Evolutionary conservation across 2,113 vertebrate genomes (phyloP).

Genomic region (Sander vitreus): DNA sequence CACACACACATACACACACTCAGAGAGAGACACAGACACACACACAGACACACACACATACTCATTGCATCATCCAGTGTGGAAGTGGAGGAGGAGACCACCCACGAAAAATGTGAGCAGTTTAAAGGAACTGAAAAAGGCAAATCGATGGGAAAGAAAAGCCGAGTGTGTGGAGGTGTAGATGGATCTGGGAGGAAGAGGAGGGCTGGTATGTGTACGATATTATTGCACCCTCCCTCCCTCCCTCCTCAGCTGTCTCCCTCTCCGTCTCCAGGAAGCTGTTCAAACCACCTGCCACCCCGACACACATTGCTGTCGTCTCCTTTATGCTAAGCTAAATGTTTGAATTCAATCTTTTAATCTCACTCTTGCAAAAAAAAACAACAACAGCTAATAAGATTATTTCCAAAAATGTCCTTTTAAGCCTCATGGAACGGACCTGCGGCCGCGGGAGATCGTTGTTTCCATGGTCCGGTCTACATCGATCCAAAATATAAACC

Average conservation of each 20-base stretch:
- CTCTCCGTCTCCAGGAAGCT: constrained; percentile 39
- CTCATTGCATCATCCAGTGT: constrained; percentile 26
- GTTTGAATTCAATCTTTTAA: too few species aligned
- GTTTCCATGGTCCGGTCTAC: too few species aligned
- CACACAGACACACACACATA: constrained; percentile 29
- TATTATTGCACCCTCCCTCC: constrained; percentile 3
- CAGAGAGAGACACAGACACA: not conserved
- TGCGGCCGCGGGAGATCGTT: too few species aligned
- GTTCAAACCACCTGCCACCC: constrained; percentile 53
- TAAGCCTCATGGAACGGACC: too few species aligned
- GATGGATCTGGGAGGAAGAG: not conserved
- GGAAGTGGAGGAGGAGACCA: constrained; percentile 29
- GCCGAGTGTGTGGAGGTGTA: constrained; percentile 16
- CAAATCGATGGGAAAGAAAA: constrained; percentile 33
- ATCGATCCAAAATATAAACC: too few species aligned
- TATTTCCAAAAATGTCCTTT: too few species aligned
- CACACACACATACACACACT: constrained; percentile 17
- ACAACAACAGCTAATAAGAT: too few species aligned
- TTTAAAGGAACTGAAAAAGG: constrained; percentile 6
- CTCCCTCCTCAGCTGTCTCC: constrained; percentile 35
- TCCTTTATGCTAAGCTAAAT: too few species aligned
- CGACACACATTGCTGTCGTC: not conserved
- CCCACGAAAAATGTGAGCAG: constrained; percentile 8
- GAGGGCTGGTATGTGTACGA: not conserved
- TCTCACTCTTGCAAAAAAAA: too few species aligned